Base-by-base conservation (phyloP, 2,797 vertebrate species). In the Semotilus atromaculatus region DNA sequence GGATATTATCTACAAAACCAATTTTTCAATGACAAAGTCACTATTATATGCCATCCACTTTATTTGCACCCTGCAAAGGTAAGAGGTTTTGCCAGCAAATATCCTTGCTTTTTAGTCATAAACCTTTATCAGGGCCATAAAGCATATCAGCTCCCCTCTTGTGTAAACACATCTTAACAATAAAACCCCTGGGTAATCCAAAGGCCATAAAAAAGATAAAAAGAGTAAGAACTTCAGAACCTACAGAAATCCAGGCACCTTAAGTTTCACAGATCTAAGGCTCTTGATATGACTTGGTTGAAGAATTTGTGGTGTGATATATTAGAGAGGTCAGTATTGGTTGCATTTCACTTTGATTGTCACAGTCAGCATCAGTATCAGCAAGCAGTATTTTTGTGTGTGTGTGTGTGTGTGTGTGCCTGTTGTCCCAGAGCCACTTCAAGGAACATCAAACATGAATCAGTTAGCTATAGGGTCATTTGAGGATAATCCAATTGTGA, bases 121-220 rank as follows among this genome's bases (percentile, higher is more conserved):
- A 89, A 89, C 58, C 64, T 86, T 88, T 89, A 89, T 89, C 83
- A 84, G 79, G 70, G 53, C 79, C 81, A 87, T 88, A 87, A 89
- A 89, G 68, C 48, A 76, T 53, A 81, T 64, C 81, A 71, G 86
- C 86, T 87, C 51, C 72, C 45, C 81, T 79, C 66, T 78, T 81
- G 81, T 82, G 75, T 88, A 89, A 89, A 89, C 86, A 88, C 64
- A 84, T 77, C 82, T 83, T 84, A 78, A 82, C 80, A 86, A 85
- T 80, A 85, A 87, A 88, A 66, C 68, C 53, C 81, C 26, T 58
- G 16, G 45, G 51, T 76, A 86, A 84, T 79, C 82, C 74, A 83
- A 83, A 74, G 26, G n/a, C 73, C 78, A 80, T 86, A 89, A 86
- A 89, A 64, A 48, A 80, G 23, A 82, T 74, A 78, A 64, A 76